A percentile compares a stretch with the other conserved stretches of the same genome.
phyloP scores from a whole-genome alignment of 2,888 invertebrate genomes.

The Nomada lathburiana region DNA sequence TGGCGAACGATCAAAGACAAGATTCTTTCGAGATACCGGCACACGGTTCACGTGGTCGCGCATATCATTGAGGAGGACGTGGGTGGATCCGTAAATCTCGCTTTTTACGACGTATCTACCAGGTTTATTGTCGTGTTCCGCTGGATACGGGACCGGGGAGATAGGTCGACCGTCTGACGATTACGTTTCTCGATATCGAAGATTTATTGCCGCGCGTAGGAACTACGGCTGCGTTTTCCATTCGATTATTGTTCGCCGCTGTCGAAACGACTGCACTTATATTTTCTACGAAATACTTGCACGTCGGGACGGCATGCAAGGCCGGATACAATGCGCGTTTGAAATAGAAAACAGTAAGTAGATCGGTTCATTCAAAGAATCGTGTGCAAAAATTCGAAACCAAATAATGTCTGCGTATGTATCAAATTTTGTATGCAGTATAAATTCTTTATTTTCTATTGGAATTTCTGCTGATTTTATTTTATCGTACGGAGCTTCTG shows the following conservation, averaged over 20 bases:
- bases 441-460: too few relatives aligned
- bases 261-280: constrained; percentile 21
- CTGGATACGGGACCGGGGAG: constrained; percentile 28
- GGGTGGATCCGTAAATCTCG: constrained; percentile 54
- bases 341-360: too few relatives aligned
- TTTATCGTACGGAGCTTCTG: too few relatives aligned
- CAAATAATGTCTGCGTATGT: too few relatives aligned
- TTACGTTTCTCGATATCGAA: constrained; percentile 57
- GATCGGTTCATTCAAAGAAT: too few relatives aligned
- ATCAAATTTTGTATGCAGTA: too few relatives aligned
- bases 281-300: not conserved
- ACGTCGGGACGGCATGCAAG: too few relatives aligned
- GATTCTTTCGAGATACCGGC: constrained; percentile 10
- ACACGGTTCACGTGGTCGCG: constrained; percentile 45
- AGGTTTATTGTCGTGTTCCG: constrained; percentile 44
- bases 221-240: constrained; percentile 25
- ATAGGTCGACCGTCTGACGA: constrained; percentile 42
- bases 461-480: too few relatives aligned
- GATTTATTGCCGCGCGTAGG: constrained; percentile 50
- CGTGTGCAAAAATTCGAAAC: too few relatives aligned
- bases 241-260: constrained; percentile 38
- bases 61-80: constrained; percentile 51
- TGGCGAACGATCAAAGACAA: constrained; percentile 13
- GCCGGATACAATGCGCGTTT: too few relatives aligned
- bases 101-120: constrained; percentile 27